Evolutionary conservation across 1,140 invertebrate species (phyloP), one percentile per base, ranked within the genome.

Genomic region (Drosophila nigrodunni): DNA sequence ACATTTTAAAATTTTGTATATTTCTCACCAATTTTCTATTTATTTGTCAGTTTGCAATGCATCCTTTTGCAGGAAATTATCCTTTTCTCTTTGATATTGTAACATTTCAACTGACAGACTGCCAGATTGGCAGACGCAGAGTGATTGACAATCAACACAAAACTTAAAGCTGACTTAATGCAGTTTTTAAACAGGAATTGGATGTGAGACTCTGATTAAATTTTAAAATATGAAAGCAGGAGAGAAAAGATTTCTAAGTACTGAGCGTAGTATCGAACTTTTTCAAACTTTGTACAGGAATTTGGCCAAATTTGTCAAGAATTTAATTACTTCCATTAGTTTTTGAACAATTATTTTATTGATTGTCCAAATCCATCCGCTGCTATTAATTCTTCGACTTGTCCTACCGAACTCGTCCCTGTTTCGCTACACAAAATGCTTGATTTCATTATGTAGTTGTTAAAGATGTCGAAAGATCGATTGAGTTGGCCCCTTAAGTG

Each of bases 11-110:
- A 78, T 71, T 55, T 71, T 79, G 81, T 74, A 60, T 62, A 77
- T 82, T 83, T 74, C 52, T 71, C 58, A 47, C 73, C 69, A 74
- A 67, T 74, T 70, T 72, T 60, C 21, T 61, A 77, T 76, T 73
- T 80, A 71, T 57, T 60, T 78, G 61, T 67, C 62, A 66, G 72
- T 59, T 58, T 59, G 25, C 52, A 74, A 46, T 37, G 49, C 5
- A 37, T 25, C 11, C 8, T 43, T 7, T 11, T 6, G 25, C 2
- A 34, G 11, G 25, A 10, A 44, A 44, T 44, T 37, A 46, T 59
- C 11, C 30, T 35, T 25, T 41, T 39, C 9, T 25, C 3, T 13
- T 57, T 4, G 1, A 15, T 15, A 15, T 15, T 7, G 52, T 13
- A 47, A 18, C 44, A 43, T 43, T 43, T 43, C 10, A 50, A n/a